These are phyloP conservation scores for Boleophthalmus pectinirostris DNA, from an alignment of 2,113 vertebrate genomes.

Conservation along the genomic window DNA sequence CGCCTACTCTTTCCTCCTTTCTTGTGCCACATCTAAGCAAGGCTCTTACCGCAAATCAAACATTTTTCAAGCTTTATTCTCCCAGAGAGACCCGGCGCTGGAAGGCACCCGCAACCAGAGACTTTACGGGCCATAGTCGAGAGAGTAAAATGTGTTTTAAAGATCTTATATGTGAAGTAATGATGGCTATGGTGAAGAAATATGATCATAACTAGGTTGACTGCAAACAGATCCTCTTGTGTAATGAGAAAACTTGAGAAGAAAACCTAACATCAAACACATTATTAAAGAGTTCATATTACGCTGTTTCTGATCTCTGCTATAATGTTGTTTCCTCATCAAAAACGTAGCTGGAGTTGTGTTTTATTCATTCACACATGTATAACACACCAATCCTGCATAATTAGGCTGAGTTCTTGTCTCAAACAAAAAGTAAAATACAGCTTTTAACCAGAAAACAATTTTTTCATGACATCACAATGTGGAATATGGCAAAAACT, in stretches of 20 bases:
- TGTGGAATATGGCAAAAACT: no score
- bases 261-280: background rate
- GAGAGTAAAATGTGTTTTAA: background rate
- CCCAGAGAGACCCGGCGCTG: background rate
- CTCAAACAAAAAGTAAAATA: no score
- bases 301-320: no score
- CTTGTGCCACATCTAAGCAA: constrained; percentile 39
- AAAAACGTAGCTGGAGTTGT: no score
- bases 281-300: no score
- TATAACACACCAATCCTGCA: no score
- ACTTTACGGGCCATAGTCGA: background rate
- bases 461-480: no score
- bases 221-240: background rate
- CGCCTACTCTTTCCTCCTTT: constrained; percentile 42
- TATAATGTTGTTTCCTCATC: no score
- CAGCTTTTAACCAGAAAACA: no score
- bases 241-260: background rate
- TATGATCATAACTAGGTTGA: background rate
- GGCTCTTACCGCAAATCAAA: constrained; percentile 42
- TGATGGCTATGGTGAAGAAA: background rate
- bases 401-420: no score
- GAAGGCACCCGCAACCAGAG: constrained; percentile 1
- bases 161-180: background rate
- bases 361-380: no score
- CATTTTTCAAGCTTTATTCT: constrained; percentile 19